These are phyloP conservation scores for Hydrotaea diabolus DNA, from an alignment of 2,888 invertebrate species.

Conservation along the genomic window DNA sequence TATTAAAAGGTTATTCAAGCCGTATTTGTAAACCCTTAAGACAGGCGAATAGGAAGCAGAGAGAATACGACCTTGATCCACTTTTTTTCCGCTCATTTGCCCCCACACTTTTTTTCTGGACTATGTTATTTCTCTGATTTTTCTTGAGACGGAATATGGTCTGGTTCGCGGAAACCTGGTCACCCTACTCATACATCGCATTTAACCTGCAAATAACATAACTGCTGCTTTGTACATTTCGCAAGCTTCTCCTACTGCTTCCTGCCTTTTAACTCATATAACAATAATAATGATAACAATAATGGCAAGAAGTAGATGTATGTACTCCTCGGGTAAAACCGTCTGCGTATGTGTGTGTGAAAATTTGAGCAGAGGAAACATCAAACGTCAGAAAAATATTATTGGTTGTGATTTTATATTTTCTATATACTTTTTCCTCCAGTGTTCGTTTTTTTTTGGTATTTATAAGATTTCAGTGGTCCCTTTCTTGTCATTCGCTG, in stretches of 20 bases:
- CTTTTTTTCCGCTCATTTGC: too few relatives aligned
- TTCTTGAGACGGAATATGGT: too few relatives aligned
- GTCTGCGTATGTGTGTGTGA: neutral
- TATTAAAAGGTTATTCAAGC: too few relatives aligned
- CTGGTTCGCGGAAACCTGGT: too few relatives aligned
- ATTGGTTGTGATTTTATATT: slow-evolving; percentile 55
- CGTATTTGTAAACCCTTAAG: too few relatives aligned
- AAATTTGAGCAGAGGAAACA: slow-evolving; percentile 39
- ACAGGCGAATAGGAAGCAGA: too few relatives aligned
- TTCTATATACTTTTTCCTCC: slow-evolving; percentile 25
- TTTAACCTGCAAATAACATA: slow-evolving; percentile 16
- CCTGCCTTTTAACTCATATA: slow-evolving; percentile 36
- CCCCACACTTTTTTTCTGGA: too few relatives aligned
- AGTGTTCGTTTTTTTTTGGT: neutral
- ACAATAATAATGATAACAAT: slow-evolving; percentile 44
- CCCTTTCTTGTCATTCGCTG: neutral
- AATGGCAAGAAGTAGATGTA: neutral
- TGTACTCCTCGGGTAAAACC: too few relatives aligned
- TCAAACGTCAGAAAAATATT: slow-evolving; percentile 60
- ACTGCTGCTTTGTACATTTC: slow-evolving; percentile 24
- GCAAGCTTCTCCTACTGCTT: slow-evolving; percentile 39
- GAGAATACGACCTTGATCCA: too few relatives aligned
- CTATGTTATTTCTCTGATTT: too few relatives aligned
- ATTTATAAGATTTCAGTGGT: slow-evolving; percentile 29
- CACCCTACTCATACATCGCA: neutral